Base-by-base conservation (phyloP, 1,140 invertebrate species). In the Trissolcus basalis region DNA sequence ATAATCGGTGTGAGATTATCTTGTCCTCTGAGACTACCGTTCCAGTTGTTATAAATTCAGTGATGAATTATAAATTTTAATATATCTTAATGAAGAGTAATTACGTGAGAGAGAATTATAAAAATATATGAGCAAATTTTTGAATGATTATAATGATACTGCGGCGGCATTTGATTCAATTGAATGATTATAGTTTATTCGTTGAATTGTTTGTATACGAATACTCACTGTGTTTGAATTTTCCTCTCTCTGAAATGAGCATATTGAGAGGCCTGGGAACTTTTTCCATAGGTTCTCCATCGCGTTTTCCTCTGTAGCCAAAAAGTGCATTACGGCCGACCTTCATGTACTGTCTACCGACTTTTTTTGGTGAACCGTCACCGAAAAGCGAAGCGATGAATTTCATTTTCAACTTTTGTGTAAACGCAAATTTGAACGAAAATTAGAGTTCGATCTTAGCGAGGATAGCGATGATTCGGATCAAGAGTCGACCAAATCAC, bases 221-320 rank as follows among this genome's bases (percentile, higher is more conserved):
- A 65, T 43, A 93, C 93, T 93, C 85, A 95, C 94, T 91, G 81
- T 92, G 91, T 80, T 91, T 93, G 51, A 94, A 89, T 83, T 92
- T 93, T 68, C 92, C 92, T 74, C 92, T 91, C 77, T 93, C 91
- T 5, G 93, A 94, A 78, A 95, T 93, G 48, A 95, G 89, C 91
- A 94, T 93, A 69, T 91, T 93, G 27, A 94, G 82, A 0, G 93
- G 93, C 43, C 91, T 91, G 10, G 89, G 88, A 41, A 91, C 89
- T 60, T 88, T 89, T 49, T 91, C 89, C 5, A 86, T 84, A 41
- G 86, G 85, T 32, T 85, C 81, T 27, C 77, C 77, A 61, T 80
- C 83, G 16, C 82, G 85, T 19, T 86, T 83, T 0, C 87, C 86
- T 13, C 83, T 89, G 53, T 91, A 89, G 0, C 92, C 93, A 79